phyloP scores from a whole-genome alignment of 2,888 invertebrate genomes.

The Pandemis corylana region DNA sequence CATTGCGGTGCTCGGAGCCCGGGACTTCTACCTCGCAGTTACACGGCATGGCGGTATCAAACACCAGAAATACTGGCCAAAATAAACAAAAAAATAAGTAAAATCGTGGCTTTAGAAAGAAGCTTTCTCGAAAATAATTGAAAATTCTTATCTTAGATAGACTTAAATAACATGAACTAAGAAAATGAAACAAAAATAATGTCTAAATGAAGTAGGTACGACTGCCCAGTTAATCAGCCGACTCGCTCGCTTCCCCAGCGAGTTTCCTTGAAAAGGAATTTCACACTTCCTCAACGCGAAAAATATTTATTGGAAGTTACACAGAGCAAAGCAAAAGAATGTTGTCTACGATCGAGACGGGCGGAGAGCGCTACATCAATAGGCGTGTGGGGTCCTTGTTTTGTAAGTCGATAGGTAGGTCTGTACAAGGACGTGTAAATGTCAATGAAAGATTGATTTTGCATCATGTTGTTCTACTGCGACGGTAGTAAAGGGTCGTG shows the following conservation, averaged over 20 bases:
- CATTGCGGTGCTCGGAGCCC: conserved; percentile 52
- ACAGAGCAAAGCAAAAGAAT: conserved; percentile 4
- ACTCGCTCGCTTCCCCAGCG: conserved; percentile 6
- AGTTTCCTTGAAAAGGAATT: conserved; percentile 20
- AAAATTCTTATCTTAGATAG: background rate
- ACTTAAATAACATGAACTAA: background rate
- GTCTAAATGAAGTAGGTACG: background rate
- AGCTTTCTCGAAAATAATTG: background rate
- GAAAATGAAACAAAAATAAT: conserved; percentile 7
- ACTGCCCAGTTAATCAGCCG: background rate
- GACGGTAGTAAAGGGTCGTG: background rate
- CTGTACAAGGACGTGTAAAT: conserved; percentile 27
- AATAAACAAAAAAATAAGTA: conserved; percentile 40
- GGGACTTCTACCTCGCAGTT: conserved; percentile 59
- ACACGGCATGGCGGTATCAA: conserved; percentile 58
- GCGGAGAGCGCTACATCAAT: background rate
- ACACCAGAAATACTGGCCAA: conserved; percentile 41
- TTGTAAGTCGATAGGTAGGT: background rate
- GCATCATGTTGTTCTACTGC: conserved; percentile 17
- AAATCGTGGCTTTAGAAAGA: background rate
- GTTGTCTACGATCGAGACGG: background rate
- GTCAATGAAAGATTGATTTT: conserved; percentile 27
- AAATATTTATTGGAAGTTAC: conserved; percentile 18
- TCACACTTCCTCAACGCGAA: conserved; percentile 22
- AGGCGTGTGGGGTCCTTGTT: background rate